Evolutionary conservation across 2,888 invertebrate genomes (phyloP), one percentile per base, ranked within the genome.

Genomic region (Ophion ventricosus): DNA sequence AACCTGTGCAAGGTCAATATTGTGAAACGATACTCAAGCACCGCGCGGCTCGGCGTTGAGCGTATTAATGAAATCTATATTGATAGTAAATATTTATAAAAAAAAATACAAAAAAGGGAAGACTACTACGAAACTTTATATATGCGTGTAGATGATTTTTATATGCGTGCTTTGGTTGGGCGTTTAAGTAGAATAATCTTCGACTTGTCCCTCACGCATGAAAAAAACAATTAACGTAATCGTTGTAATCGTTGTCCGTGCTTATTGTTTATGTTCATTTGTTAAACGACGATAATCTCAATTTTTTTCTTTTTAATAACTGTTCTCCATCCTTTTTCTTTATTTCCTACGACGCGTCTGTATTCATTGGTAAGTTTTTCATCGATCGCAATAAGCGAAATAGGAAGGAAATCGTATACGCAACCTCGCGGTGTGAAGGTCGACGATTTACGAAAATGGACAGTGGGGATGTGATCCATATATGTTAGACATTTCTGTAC

Each of bases 21-120:
- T 64, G n/a, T 64, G 11, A 64, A 20, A 17, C 29, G 29, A 29
- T 49, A 49, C 49, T 14, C 49, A 17, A 64, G 26, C n/a, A 35
- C n/a, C 26, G 29, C 63, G 35, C 17, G 61, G 25, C 26, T 26
- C 61, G n/a, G 35, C 23, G 57, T 10, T 57, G 14, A 20, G 57
- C 20, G 57, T 23, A 23, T 57, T 23, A 20, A 57, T 10, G 57
- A 57, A 57, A 57, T 70, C n/a, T 11, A 29, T 70, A 49, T 56
- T 70, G 26, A 20, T 29, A 70, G 29, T n/a, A 70, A 56, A 54
- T 56, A 29, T 69, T n/a, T n/a, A 43, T 14, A 43, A 11, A 43
- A 43, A 43, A 43, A n/a, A n/a, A n/a, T n/a, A n/a, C n/a, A n/a
- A n/a, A n/a, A 0, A 14, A 43, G 43, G 43, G 43, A 43, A 14